phyloP scores from a whole-genome alignment of 2,888 invertebrate genomes.

The Drosophila affinis region DNA sequence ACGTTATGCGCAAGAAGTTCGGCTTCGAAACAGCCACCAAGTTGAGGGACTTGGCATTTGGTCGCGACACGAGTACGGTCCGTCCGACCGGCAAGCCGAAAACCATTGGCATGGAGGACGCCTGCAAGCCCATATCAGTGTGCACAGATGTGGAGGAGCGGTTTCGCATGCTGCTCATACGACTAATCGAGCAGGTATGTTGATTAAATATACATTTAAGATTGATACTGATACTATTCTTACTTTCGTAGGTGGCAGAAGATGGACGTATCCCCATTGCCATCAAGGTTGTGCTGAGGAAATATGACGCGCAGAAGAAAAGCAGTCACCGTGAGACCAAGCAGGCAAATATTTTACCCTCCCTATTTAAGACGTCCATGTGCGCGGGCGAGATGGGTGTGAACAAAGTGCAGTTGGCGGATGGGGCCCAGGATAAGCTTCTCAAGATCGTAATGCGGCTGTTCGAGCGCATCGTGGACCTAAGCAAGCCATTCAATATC shows the following conservation, averaged over 20 bases:
- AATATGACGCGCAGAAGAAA: slow-evolving; percentile 88
- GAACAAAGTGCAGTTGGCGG: slow-evolving; percentile 83
- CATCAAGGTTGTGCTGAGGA: slow-evolving; percentile 89
- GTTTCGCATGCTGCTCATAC: slow-evolving; percentile 87
- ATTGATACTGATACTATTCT: neutral
- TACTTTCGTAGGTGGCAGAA: slow-evolving; percentile 84
- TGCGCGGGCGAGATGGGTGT: slow-evolving; percentile 78
- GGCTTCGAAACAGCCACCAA: slow-evolving; percentile 88
- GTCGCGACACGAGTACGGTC: slow-evolving; percentile 89
- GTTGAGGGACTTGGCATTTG: slow-evolving; percentile 89
- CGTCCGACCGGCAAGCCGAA: slow-evolving; percentile 91
- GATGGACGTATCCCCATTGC: slow-evolving; percentile 92
- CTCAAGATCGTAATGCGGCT: slow-evolving; percentile 89
- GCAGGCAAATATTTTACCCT: slow-evolving; percentile 89
- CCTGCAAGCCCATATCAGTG: slow-evolving; percentile 89
- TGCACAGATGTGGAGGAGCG: slow-evolving; percentile 90
- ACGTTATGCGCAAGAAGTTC: slow-evolving; percentile 87
- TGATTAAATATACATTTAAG: neutral
- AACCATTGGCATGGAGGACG: slow-evolving; percentile 91
- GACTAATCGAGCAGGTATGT: slow-evolving; percentile 88
- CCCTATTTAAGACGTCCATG: slow-evolving; percentile 85
- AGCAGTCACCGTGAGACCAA: slow-evolving; percentile 90
- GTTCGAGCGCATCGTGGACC: slow-evolving; percentile 89
- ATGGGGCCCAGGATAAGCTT: slow-evolving; percentile 87
- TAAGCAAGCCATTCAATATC: slow-evolving; percentile 90